Base-by-base conservation (phyloP, 2,888 invertebrate genomes). In the Bibio marci region DNA sequence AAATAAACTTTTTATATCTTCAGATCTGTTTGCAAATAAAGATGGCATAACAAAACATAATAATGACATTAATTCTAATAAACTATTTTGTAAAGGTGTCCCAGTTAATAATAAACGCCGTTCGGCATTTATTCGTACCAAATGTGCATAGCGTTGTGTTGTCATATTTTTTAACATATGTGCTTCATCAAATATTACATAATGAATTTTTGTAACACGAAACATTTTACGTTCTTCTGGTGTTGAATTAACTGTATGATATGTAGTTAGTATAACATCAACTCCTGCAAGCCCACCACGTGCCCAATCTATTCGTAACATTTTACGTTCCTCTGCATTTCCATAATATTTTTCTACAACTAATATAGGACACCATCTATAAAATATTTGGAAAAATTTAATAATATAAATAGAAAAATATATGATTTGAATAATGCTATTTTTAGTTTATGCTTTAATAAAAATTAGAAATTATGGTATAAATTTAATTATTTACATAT, bases 131-230 rank as follows among this genome's bases (percentile, higher is more conserved):
- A 94, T 85, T 51, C 80, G 76, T 52, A 90, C 80, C 39, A 95
- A 66, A 57, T 86, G 81, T 50, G 86, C 79, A 53, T 88, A 95
- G 49, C 95, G 69, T 51, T 80, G 78, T 1, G 94, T 90, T 39
- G 82, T 76, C 91, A 95, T 95, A 56, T 95, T 97, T 59, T 97
- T 97, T 27, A 97, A 65, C 91, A 95, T 92, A 56, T 97, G 95
- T 2, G 92, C 94, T 56, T 97, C 97, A 58, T 97, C 97, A 56
- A 94, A 94, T 17, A 97, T 70, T 1, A 92, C 88, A 56, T 94
- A 95, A 56, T 91, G 80, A 58, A 94, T 75, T 34, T 76, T 73
- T 43, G 85, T 81, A 28, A 91, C 82, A 42, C 91, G 78, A 57
- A 95, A 86, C 68, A 86, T 77, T 57, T 88, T 82, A 42, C 90